These are phyloP conservation scores for Acanthosepion pharaonis DNA, from an alignment of 2,888 invertebrate genomes.

Conservation along the genomic window DNA sequence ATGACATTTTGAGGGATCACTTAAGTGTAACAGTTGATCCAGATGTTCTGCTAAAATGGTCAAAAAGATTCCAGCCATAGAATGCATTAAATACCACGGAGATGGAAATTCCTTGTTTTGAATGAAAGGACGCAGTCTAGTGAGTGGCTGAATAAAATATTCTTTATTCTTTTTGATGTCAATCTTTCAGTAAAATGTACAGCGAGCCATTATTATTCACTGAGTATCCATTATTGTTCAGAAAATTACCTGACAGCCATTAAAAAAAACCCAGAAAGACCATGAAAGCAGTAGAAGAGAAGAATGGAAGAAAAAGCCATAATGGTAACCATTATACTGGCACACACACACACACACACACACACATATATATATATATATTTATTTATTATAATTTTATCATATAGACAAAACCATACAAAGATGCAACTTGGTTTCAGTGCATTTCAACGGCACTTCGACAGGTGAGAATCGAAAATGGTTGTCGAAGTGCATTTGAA, in stretches of 20 bases:
- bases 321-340: too few relatives aligned
- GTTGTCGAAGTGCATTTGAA: too few relatives aligned
- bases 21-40: neutral
- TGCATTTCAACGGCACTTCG: too few relatives aligned
- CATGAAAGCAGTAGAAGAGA: neutral
- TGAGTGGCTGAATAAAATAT: neutral
- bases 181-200: neutral
- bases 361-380: neutral
- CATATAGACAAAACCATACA: too few relatives aligned
- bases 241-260: neutral
- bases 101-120: neutral
- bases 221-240: too few relatives aligned
- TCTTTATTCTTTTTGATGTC: neutral
- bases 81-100: neutral
- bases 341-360: neutral
- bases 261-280: neutral
- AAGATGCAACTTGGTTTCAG: too few relatives aligned
- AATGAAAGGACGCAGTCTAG: neutral
- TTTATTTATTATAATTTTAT: neutral
- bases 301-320: rapidly evolving
- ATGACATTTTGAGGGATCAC: too few relatives aligned
- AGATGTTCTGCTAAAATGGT: neutral
- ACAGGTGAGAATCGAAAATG: too few relatives aligned
- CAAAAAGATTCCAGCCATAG: neutral
- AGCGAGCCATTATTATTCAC: too few relatives aligned